These are phyloP conservation scores for Pampus argenteus DNA, from an alignment of 2,797 vertebrate genomes.

Conservation along the genomic window DNA sequence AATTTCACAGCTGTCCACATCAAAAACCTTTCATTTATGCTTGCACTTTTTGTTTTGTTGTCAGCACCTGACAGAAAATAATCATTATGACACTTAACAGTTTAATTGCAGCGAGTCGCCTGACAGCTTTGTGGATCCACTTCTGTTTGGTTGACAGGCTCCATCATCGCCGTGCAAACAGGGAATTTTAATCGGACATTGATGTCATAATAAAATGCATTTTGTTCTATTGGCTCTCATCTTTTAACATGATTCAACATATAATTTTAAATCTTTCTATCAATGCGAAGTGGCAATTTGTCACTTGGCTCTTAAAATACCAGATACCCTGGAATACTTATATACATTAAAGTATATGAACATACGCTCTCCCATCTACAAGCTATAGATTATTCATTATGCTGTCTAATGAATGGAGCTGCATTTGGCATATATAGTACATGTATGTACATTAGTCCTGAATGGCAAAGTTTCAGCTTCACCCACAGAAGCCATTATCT, in stretches of 20 bases:
- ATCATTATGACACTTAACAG: constrained; percentile 3
- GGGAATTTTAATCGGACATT: neutral
- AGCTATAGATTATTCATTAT: constrained; percentile 65
- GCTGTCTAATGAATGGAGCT: constrained; percentile 27
- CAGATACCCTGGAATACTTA: neutral
- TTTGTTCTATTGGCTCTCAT: neutral
- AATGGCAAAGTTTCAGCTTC: constrained; percentile 18
- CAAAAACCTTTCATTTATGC: neutral
- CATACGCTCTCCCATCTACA: constrained; percentile 40
- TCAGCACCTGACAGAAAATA: constrained; percentile 6
- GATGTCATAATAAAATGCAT: neutral
- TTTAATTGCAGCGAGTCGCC: constrained; percentile 4
- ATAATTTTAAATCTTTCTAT: neutral
- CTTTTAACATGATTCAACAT: neutral
- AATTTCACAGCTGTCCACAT: neutral
- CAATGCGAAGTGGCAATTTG: neutral
- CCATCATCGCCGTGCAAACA: neutral
- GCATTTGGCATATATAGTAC: constrained; percentile 33
- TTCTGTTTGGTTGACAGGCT: constrained; percentile 11
- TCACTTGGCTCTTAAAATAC: neutral
- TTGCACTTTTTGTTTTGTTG: neutral
- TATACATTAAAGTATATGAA: constrained; percentile 1
- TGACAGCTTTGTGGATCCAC: neutral
- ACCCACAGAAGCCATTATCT: neutral
- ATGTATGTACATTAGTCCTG: constrained; percentile 41